Evolutionary conservation across 2,113 vertebrate species (phyloP).

Genomic region (Athene cunicularia): DNA sequence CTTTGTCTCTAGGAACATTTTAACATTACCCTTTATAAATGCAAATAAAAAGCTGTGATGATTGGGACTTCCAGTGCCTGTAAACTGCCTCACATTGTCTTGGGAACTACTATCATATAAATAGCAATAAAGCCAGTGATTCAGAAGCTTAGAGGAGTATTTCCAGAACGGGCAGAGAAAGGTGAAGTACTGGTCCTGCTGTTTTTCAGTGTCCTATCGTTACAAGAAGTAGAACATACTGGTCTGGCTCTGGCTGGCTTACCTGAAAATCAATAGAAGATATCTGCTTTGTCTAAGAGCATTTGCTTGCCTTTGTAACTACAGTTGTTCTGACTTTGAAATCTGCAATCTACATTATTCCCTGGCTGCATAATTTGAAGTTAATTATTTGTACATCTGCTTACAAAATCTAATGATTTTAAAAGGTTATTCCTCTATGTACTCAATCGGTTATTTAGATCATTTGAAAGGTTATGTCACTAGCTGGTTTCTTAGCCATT

Average conservation of each 20-base stretch:
- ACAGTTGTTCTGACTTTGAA: neutral
- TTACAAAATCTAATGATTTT: slow-evolving; percentile 47
- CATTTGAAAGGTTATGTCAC: neutral
- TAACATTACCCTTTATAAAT: neutral
- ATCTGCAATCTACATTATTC: slow-evolving; percentile 2
- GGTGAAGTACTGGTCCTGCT: neutral
- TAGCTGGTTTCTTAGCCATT: neutral
- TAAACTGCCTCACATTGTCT: neutral
- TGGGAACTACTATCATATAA: neutral
- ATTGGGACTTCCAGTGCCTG: neutral
- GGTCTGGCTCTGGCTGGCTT: neutral
- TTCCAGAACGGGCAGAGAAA: neutral
- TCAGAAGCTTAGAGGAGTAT: neutral
- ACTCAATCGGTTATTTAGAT: neutral
- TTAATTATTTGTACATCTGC: slow-evolving; percentile 44
- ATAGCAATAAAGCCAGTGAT: neutral
- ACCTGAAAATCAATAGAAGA: neutral
- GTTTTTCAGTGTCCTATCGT: neutral
- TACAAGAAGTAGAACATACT: neutral
- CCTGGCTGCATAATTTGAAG: slow-evolving; percentile 41
- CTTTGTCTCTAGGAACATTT: neutral
- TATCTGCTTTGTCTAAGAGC: neutral
- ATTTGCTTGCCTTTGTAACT: neutral
- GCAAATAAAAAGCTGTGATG: neutral
- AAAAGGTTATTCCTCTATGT: slow-evolving; percentile 7